These are phyloP conservation scores for Sitta carolinensis DNA, from an alignment of 2,797 vertebrate genomes.

Conservation along the genomic window DNA sequence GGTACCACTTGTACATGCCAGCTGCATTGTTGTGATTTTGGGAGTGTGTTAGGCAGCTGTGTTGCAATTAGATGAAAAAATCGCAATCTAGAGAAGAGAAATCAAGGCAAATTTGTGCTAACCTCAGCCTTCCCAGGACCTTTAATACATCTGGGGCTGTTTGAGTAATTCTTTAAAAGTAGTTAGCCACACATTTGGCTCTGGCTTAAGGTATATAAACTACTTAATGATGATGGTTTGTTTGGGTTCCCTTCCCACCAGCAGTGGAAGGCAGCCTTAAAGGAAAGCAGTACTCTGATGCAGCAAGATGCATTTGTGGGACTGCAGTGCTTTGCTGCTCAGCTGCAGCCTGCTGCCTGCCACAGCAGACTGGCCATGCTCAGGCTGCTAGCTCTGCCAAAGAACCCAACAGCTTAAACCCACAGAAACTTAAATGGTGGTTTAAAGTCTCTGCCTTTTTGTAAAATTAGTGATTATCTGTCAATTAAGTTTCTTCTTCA, in stretches of 20 bases:
- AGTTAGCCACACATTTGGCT: not conserved
- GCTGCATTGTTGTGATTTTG: not conserved
- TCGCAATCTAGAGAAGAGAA: not conserved
- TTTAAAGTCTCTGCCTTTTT: not conserved
- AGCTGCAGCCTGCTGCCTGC: not conserved
- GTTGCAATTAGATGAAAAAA: not conserved
- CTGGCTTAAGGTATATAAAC: not conserved
- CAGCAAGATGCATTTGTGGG: not conserved
- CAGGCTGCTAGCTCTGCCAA: not conserved
- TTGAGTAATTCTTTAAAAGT: not conserved
- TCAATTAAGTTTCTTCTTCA: not conserved
- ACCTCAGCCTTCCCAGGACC: not conserved
- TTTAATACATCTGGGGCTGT: not conserved
- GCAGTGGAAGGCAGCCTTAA: not conserved
- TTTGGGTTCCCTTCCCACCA: not conserved
- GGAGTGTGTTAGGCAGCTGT: not conserved
- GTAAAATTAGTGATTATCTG: not conserved
- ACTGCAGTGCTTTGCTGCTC: not conserved
- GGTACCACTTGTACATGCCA: rapidly evolving
- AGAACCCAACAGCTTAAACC: not conserved
- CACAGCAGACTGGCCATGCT: not conserved
- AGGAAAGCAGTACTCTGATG: not conserved
- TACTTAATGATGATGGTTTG: not conserved
- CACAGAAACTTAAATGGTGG: not conserved
- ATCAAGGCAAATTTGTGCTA: not conserved